phyloP scores from a whole-genome alignment of 2,888 invertebrate genomes.

The Nephrotoma guestfalica region DNA sequence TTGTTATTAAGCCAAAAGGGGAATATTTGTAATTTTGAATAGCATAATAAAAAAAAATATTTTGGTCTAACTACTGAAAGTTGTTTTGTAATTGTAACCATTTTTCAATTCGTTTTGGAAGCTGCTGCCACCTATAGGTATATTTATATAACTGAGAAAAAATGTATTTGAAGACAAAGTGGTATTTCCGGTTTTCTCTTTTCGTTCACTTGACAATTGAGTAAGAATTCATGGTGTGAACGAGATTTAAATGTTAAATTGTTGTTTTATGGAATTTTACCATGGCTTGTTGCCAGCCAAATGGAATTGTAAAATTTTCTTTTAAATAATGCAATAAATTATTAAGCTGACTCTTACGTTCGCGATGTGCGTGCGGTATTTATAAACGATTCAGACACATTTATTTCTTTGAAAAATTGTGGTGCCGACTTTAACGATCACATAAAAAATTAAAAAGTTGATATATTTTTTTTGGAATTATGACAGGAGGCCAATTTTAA shows the following conservation, averaged over 20 bases:
- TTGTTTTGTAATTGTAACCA: background rate
- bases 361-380: background rate
- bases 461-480: background rate
- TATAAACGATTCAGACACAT: background rate
- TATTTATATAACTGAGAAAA: background rate
- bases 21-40: conserved; percentile 16
- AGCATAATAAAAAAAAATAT: background rate
- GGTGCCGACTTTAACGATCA: background rate
- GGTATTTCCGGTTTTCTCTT: background rate
- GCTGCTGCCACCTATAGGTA: background rate
- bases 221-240: background rate
- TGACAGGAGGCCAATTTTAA: background rate
- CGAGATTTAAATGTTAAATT: background rate
- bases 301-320: background rate
- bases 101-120: no score
- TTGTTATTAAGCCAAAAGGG: conserved; percentile 19
- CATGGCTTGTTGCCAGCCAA: background rate
- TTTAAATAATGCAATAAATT: background rate
- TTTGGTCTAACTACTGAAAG: background rate
- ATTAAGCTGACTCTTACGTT: background rate
- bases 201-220: background rate
- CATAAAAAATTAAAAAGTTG: background rate
- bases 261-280: background rate
- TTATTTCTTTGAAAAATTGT: background rate
- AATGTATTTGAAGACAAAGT: background rate